Conservation (phyloP, 2,113 vertebrate species). For the Daubentonia madagascariensis region DNA sequence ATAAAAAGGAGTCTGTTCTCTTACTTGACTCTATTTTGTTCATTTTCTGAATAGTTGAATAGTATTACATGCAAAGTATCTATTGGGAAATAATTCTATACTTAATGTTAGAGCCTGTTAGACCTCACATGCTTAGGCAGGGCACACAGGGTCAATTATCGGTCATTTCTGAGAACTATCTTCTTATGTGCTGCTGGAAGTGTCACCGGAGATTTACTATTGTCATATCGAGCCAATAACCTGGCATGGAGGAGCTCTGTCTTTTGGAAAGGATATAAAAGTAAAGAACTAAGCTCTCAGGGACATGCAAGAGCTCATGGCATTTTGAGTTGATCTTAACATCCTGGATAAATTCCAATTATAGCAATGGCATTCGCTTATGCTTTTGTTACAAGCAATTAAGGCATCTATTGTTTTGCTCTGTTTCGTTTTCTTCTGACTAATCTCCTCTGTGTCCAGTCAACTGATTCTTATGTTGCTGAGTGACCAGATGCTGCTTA, state of each 20-base stretch:
- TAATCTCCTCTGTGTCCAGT: not conserved
- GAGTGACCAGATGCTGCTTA: not conserved
- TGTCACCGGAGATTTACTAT: slow-evolving; percentile 58
- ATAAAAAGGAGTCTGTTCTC: slow-evolving; percentile 43
- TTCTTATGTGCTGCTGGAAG: slow-evolving; percentile 56
- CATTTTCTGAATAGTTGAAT: slow-evolving; percentile 11
- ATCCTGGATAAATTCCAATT: not conserved
- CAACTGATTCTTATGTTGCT: not conserved
- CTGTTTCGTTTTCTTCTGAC: not conserved
- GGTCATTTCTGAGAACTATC: slow-evolving; percentile 73
- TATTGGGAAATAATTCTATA: slow-evolving; percentile 38
- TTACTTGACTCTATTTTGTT: not conserved
- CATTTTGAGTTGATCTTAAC: not conserved
- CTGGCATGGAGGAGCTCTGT: not conserved
- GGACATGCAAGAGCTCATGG: not conserved
- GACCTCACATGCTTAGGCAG: slow-evolving; percentile 19
- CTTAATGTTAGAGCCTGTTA: not conserved
- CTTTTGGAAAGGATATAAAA: slow-evolving; percentile 49
- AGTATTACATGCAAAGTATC: slow-evolving; percentile 33
- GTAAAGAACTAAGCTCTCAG: not conserved
- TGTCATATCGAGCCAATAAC: slow-evolving; percentile 1
- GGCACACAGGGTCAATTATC: slow-evolving; percentile 1
- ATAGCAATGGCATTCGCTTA: not conserved
- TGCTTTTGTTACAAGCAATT: not conserved
- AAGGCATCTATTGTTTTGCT: not conserved